Percentiles rank a stretch among this genome's conserved stretches.
phyloP scores from a whole-genome alignment of 2,888 invertebrate genomes.

The Cenopis cana region DNA sequence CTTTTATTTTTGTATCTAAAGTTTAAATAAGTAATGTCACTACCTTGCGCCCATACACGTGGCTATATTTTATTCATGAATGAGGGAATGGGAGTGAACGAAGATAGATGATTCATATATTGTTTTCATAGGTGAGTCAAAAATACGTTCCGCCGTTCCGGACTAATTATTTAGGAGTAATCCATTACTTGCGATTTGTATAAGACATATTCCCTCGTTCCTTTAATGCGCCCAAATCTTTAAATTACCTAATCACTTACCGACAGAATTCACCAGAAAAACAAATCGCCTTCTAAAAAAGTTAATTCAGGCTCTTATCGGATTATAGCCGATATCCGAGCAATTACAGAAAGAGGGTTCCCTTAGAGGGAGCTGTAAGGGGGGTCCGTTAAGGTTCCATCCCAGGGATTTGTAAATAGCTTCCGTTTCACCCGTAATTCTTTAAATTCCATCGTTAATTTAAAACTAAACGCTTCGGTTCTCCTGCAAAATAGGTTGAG shows the following conservation, averaged over 20 bases:
- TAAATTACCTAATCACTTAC: constrained; percentile 44
- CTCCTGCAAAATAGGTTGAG: constrained; percentile 27
- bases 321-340: constrained; percentile 59
- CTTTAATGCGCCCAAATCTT: constrained; percentile 20
- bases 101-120: no score
- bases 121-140: no score
- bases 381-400: constrained; percentile 22
- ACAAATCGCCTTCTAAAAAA: constrained; percentile 54
- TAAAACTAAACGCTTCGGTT: constrained; percentile 71
- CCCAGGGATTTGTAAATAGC: constrained; percentile 42
- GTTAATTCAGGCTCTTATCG: constrained; percentile 61
- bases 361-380: constrained; percentile 11
- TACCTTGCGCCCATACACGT: no score
- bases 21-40: no score
- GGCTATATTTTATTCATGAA: no score
- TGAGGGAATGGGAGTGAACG: not conserved
- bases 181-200: not conserved
- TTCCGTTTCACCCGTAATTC: constrained; percentile 57
- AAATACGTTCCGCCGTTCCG: no score
- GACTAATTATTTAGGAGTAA: not conserved
- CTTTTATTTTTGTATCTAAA: no score
- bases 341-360: constrained; percentile 59
- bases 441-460: constrained; percentile 73
- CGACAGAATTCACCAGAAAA: constrained; percentile 50
- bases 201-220: not conserved